Base-by-base conservation (phyloP, 2,797 vertebrate genomes). In the Podargus strigoides region DNA sequence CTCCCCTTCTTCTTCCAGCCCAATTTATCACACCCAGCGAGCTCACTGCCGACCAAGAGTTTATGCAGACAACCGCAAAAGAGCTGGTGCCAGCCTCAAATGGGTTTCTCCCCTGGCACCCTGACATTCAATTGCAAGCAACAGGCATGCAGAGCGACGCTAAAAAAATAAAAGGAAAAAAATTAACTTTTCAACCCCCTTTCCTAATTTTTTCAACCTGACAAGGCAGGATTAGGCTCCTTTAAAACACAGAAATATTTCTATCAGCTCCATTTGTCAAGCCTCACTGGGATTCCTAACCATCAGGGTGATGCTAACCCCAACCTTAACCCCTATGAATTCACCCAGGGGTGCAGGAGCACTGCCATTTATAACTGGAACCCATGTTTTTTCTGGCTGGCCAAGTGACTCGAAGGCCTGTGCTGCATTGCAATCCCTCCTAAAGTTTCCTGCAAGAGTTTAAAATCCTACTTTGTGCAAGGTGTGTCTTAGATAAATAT, bases 31-130 rank as follows among this genome's bases (percentile, higher is more conserved):
- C 93, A 85, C 75, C 86, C 85, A 92, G 96, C 56, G 23, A 96
- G 93, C 91, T 92, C 69, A 3, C 95, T 96, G 97, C 96, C 97
- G 95, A 97, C 96, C 97, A 94, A 91, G 97, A 97, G 97, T 94
- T 97, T 97, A 98, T 58, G 94, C 97, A 98, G 97, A 98, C 97
- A 94, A 98, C 96, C 95, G 87, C 97, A 97, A 87, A 58, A 89
- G 92, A 90, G 86, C 95, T 93, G 97, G 98, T 98, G 98, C 98
- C 97, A 98, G 98, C 98, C 97, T 98, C 98, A 97, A 98, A 98
- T 97, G 98, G 98, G 98, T 97, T 98, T 98, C 97, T 97, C 97
- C 97, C 97, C 97, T 98, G 98, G 98, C 98, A 96, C 95, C 72
- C 85, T 81, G 98, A 98, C 98, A 98, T 83, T 97, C 94, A 86